Conservation (phyloP, 2,797 vertebrate genomes). For the Petrocephalus sullivani region DNA sequence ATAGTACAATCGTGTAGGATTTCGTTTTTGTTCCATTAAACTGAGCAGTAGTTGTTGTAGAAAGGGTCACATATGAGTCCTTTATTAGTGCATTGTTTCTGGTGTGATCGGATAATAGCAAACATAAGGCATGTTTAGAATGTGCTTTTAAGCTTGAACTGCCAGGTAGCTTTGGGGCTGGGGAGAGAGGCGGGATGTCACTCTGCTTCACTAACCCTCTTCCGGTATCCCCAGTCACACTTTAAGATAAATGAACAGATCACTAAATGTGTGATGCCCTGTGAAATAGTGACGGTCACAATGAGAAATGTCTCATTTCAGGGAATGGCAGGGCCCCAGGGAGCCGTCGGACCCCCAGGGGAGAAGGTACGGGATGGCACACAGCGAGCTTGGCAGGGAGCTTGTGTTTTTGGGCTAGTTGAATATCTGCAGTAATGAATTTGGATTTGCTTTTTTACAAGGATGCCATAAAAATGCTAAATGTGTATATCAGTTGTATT, state of each 20-base stretch:
- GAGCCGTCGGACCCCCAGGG: conserved; percentile 74
- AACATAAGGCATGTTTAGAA: background rate
- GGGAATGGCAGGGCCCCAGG: conserved; percentile 83
- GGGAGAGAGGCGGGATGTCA: background rate
- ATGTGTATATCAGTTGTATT: background rate
- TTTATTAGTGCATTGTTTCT: background rate
- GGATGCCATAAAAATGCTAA: background rate
- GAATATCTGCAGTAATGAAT: background rate
- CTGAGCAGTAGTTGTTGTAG: background rate
- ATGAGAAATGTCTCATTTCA: conserved; percentile 36
- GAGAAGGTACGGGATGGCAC: conserved; percentile 71
- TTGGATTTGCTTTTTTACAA: background rate
- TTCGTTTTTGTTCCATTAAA: background rate
- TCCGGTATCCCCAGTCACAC: background rate
- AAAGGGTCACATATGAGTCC: background rate
- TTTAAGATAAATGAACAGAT: background rate
- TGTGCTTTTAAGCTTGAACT: background rate
- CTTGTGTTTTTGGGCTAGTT: background rate
- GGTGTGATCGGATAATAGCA: background rate
- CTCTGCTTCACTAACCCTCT: background rate
- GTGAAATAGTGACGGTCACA: background rate
- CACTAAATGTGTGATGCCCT: background rate
- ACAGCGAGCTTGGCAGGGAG: background rate
- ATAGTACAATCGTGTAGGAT: background rate
- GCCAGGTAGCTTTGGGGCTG: background rate